Percentiles rank a stretch among this genome's conserved stretches.
phyloP scores from a whole-genome alignment of 2,113 vertebrate genomes.

The Lampris incognitus region DNA sequence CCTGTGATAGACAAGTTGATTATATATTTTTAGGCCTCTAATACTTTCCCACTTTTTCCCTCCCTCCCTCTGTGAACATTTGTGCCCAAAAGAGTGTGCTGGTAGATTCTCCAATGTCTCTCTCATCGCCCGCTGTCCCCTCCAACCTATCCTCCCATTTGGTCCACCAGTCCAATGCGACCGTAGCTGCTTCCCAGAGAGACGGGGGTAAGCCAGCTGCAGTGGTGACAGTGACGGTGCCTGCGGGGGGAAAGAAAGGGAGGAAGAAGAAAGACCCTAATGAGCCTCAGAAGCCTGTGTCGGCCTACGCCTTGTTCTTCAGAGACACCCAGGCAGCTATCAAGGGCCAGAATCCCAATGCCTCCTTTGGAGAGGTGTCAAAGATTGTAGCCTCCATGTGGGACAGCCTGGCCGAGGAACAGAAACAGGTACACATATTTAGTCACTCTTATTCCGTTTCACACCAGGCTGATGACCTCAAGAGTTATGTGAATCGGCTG shows the following conservation, averaged over 20 bases:
- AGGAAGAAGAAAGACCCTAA: slow-evolving; percentile 93
- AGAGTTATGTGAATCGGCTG: no score
- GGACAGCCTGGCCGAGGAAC: slow-evolving; percentile 94
- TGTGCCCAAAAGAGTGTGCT: slow-evolving; percentile 76
- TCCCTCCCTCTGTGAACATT: neutral
- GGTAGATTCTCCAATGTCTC: slow-evolving; percentile 77
- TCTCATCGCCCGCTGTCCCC: slow-evolving; percentile 72
- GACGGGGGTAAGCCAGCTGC: slow-evolving; percentile 68
- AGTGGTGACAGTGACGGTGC: slow-evolving; percentile 12
- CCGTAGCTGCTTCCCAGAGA: slow-evolving; percentile 73
- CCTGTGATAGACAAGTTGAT: no score
- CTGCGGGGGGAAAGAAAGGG: slow-evolving; percentile 74
- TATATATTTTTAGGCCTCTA: neutral
- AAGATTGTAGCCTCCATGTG: slow-evolving; percentile 96
- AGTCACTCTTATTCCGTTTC: no score
- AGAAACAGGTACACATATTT: slow-evolving; percentile 86
- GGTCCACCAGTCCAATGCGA: slow-evolving; percentile 26
- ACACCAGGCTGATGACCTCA: no score
- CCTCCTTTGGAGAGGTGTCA: slow-evolving; percentile 93
- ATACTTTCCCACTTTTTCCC: neutral
- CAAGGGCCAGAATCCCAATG: slow-evolving; percentile 94
- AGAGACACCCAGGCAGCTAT: slow-evolving; percentile 93
- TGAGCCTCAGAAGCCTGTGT: slow-evolving; percentile 92
- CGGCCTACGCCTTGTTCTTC: slow-evolving; percentile 93
- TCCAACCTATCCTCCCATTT: slow-evolving; percentile 66